phyloP scores from a whole-genome alignment of 2,113 vertebrate genomes.

The Burhinus bistriatus region DNA sequence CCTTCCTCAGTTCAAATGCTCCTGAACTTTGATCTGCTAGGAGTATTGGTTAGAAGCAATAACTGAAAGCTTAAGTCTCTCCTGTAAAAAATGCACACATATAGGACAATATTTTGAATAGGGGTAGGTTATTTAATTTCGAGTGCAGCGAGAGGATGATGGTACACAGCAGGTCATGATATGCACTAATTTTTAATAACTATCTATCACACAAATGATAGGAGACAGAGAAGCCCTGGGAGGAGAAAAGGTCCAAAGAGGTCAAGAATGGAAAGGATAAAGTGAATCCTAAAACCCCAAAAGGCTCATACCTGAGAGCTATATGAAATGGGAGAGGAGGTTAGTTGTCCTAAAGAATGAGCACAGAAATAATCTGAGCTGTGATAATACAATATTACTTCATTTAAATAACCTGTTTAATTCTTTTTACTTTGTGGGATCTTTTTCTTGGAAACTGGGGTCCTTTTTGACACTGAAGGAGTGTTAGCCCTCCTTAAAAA shows the following conservation, averaged over 20 bases:
- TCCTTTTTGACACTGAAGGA: constrained; percentile 64
- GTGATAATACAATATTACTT: constrained; percentile 39
- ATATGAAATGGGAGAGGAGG: not conserved
- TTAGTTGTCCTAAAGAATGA: not conserved
- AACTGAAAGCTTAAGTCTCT: not conserved
- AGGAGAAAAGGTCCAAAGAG: not conserved
- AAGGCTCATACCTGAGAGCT: not conserved
- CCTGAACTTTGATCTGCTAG: not conserved
- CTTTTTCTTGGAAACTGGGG: constrained; percentile 35
- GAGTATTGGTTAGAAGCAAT: not conserved
- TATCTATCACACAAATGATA: not conserved
- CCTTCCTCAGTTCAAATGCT: not conserved
- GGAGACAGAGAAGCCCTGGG: not conserved
- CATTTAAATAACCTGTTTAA: constrained; percentile 45
- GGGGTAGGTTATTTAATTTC: not conserved
- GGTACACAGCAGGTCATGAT: not conserved
- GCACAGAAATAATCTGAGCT: constrained; percentile 28
- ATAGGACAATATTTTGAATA: not conserved
- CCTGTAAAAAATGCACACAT: not conserved
- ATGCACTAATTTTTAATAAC: not conserved
- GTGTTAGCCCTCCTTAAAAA: constrained; percentile 23
- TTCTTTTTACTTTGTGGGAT: constrained; percentile 59
- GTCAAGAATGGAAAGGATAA: not conserved
- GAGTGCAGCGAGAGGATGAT: not conserved
- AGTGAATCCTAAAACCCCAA: not conserved